A percentile compares a stretch with the other conserved stretches of the same genome.
Conservation (phyloP, 2,113 vertebrate genomes). For the Mungos mungo region DNA sequence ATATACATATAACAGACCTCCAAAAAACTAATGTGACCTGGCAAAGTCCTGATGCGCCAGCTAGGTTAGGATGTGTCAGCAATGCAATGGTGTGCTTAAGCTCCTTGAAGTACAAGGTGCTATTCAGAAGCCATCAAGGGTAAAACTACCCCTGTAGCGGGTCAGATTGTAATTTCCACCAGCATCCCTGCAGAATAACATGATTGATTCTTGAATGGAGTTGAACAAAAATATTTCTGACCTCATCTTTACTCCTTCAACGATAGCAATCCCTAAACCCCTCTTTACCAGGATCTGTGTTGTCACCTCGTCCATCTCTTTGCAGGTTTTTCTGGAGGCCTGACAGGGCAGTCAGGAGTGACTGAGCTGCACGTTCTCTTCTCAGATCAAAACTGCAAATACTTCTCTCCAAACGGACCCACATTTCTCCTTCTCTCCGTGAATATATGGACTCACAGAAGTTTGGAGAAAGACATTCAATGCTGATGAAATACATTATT, state of each 20-base stretch:
- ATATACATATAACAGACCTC: background rate
- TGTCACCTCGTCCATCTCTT: constrained; percentile 50
- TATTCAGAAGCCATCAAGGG: constrained; percentile 1
- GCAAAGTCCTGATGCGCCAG: background rate
- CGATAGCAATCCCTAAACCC: background rate
- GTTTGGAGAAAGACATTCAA: background rate
- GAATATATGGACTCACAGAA: background rate
- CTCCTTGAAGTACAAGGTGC: background rate
- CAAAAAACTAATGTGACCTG: background rate
- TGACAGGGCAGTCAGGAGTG: background rate
- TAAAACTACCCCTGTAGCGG: background rate
- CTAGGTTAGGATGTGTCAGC: background rate
- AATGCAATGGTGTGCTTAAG: background rate
- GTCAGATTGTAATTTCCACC: background rate
- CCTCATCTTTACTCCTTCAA: constrained; percentile 1
- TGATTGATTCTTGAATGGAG: constrained; percentile 40
- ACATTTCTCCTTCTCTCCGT: background rate
- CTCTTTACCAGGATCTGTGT: background rate
- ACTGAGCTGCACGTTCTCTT: background rate
- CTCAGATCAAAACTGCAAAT: constrained; percentile 21
- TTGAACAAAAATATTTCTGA: constrained; percentile 53
- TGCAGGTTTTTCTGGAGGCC: background rate
- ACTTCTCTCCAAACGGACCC: background rate
- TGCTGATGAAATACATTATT: constrained; percentile 47
- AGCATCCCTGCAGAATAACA: background rate